phyloP scores from a whole-genome alignment of 2,888 invertebrate genomes.

The Heteropelma amictum region DNA sequence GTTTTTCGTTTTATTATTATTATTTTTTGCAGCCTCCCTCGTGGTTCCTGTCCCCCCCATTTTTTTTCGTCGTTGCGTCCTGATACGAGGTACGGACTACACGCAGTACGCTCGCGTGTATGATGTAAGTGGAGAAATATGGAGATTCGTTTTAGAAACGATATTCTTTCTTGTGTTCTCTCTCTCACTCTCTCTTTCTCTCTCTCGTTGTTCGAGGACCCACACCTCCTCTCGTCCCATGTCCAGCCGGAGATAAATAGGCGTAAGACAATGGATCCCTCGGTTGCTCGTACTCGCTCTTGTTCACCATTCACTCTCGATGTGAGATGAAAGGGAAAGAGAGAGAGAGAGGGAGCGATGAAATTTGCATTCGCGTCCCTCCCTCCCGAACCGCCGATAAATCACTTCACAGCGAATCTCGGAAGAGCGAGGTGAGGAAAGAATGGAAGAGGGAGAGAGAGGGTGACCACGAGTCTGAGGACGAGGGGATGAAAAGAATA shows the following conservation, averaged over 20 bases:
- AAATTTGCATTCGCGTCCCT: conserved; percentile 74
- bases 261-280: conserved; percentile 71
- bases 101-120: conserved; percentile 13
- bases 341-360: conserved; percentile 65
- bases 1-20: not conserved
- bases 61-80: not conserved
- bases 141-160: conserved; percentile 48
- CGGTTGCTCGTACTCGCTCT: conserved; percentile 34
- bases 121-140: conserved; percentile 41
- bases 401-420: conserved; percentile 67
- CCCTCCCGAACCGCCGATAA: conserved; percentile 70
- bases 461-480: conserved; percentile 9
- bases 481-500: conserved; percentile 40
- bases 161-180: conserved; percentile 30
- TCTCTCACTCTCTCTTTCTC: conserved; percentile 8
- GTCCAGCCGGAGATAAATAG: conserved; percentile 69
- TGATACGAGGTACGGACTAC: not conserved
- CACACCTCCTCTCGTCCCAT: conserved; percentile 25
- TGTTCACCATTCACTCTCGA: conserved; percentile 19
- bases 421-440: conserved; percentile 48
- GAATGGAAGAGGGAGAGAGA: not conserved
- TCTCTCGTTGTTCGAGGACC: not conserved
- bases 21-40: conserved; percentile 5
- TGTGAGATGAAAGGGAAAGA: conserved; percentile 30
- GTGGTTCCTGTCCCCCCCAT: not conserved